Conservation (phyloP, 2,888 invertebrate species). For the Heliconius aoede region DNA sequence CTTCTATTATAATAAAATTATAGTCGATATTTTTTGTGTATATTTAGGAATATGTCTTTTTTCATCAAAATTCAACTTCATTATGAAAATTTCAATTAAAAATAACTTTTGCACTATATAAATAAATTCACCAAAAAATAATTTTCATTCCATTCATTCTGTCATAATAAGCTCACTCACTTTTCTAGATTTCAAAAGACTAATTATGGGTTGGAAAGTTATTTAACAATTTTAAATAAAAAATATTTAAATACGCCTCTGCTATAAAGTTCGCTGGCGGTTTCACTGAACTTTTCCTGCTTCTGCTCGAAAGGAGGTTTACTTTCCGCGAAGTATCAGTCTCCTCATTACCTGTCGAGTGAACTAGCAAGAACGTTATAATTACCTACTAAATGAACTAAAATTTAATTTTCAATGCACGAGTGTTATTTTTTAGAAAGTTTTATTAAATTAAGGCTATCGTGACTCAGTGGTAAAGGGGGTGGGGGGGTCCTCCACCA, state of each 20-base stretch:
- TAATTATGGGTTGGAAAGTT: conserved; percentile 14
- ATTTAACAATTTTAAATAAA: conserved; percentile 18
- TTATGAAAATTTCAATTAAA: background rate
- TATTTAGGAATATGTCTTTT: no score
- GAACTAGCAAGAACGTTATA: background rate
- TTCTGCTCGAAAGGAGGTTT: conserved; percentile 7
- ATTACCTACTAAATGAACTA: background rate
- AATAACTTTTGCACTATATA: background rate
- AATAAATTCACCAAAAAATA: background rate
- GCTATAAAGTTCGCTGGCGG: background rate
- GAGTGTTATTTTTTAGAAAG: no score
- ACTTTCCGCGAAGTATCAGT: background rate
- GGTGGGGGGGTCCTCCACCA: no score
- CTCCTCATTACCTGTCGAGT: conserved; percentile 3
- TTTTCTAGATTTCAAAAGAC: conserved; percentile 10
- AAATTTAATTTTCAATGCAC: background rate
- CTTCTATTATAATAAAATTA: background rate
- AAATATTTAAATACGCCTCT: background rate
- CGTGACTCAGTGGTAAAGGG: no score
- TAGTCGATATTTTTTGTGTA: background rate
- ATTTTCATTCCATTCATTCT: background rate
- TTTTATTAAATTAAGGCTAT: no score
- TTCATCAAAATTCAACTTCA: background rate
- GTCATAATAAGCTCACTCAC: background rate
- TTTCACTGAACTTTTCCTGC: conserved; percentile 14